Base-by-base conservation (phyloP, 2,797 vertebrate genomes). In the Sebastes miniatus region DNA sequence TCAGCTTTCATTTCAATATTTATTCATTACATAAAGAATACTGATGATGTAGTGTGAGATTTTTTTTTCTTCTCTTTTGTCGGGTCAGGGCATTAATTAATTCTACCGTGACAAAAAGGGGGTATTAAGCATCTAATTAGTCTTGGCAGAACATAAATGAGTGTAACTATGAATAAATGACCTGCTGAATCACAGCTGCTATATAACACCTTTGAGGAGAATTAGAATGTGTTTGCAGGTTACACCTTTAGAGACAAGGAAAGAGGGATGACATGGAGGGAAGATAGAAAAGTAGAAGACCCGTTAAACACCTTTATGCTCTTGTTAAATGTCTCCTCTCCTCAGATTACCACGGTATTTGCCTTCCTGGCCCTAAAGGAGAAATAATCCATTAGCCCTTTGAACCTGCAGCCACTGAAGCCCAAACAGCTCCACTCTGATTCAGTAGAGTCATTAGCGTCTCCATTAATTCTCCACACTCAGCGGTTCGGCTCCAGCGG, bases 51-150 rank as follows among this genome's bases (percentile, higher is more conserved):
- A 18, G 32, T 32, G 39, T 66, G 36, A 20, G 16, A 31, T 50
- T 50, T 16, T 50, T 47, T 34, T 36, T 66, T 32, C n/a, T 43
- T 13, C 20, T 72, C 72, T 71, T 22, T 39, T 43, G 6, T 80
- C 25, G 18, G 65, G 72, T 90, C 89, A 85, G 73, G 59, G 66
- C 68, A 62, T 47, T 67, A 74, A 82, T 88, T 88, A 87, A 86
- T 83, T 87, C 79, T 24, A n/a, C 76, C 2, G 10, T 68, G 74
- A 87, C 73, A 32, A 79, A 79, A 87, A 71, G 47, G n/a, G 86
- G 80, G 88, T 85, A 85, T 88, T 83, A 85, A 83, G 43, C 83
- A 78, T 75, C 74, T 88, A 80, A 91, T 92, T 88, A 88, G 78
- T 83, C 54, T 11, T 36, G 58, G 57, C 80, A 43, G 68, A 57